Conservation (phyloP, 2,797 vertebrate species). For the Centroberyx gerrardi region DNA sequence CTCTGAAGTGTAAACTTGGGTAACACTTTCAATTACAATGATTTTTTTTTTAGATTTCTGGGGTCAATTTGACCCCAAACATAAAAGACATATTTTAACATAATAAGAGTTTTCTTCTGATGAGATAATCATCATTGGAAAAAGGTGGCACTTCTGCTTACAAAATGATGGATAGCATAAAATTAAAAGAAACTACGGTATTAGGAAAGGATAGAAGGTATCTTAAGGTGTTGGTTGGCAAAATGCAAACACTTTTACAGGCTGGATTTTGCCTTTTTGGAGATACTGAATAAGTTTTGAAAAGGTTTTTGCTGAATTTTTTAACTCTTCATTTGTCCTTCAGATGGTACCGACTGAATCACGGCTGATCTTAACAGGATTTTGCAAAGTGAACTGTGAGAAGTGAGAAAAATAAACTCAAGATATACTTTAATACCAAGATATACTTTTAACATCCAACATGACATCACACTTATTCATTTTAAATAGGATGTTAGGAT, state of each 20-base stretch:
- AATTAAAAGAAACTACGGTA: slow-evolving; percentile 21
- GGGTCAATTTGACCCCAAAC: not conserved
- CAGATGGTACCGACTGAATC: slow-evolving; percentile 30
- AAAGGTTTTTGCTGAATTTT: slow-evolving; percentile 5
- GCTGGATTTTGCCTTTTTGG: slow-evolving; percentile 27
- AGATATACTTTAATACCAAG: not conserved
- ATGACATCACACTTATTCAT: not conserved
- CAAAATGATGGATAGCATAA: slow-evolving; percentile 1
- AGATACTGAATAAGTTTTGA: slow-evolving; percentile 15
- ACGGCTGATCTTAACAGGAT: slow-evolving; percentile 40
- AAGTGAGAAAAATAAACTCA: slow-evolving; percentile 6
- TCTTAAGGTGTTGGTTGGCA: not conserved
- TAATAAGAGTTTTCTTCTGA: slow-evolving; percentile 36
- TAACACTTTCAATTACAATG: no score
- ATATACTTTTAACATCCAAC: slow-evolving; percentile 19
- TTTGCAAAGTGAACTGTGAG: not conserved
- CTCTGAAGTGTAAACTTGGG: no score
- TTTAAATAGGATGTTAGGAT: not conserved
- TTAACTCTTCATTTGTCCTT: slow-evolving; percentile 48
- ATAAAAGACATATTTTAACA: no score
- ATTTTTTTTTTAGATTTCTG: no score
- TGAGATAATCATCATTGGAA: slow-evolving; percentile 21
- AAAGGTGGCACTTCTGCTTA: not conserved
- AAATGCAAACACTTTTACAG: slow-evolving; percentile 32
- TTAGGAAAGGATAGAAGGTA: slow-evolving; percentile 20